A percentile compares a stretch with the other conserved stretches of the same genome.
Evolutionary conservation across 2,797 vertebrate species (phyloP).

Genomic region (Gambelia wislizenii): DNA sequence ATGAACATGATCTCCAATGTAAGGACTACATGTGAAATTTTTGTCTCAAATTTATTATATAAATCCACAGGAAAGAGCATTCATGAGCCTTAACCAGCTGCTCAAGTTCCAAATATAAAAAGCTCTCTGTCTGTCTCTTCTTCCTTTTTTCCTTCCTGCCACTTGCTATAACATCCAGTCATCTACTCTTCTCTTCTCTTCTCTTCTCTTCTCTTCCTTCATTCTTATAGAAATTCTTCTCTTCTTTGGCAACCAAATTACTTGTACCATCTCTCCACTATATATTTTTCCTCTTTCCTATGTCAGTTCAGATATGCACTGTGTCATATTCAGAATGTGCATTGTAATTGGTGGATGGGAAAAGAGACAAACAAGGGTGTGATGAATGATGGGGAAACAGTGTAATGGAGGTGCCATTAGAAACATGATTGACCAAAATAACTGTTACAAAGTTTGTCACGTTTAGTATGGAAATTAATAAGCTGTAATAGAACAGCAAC

Average conservation of each 20-base stretch:
- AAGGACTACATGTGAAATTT: background rate
- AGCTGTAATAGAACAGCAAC: background rate
- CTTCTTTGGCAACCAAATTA: background rate
- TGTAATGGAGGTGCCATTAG: background rate
- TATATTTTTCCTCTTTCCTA: background rate
- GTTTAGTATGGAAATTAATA: background rate
- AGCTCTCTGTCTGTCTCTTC: background rate
- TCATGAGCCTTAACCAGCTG: background rate
- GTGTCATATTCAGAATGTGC: background rate
- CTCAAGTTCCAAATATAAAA: background rate
- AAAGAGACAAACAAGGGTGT: background rate
- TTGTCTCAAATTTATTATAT: background rate
- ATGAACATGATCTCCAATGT: background rate
- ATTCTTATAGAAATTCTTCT: background rate
- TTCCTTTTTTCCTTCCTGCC: background rate
- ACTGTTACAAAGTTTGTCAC: too few relatives aligned
- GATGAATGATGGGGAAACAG: background rate
- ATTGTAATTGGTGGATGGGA: background rate
- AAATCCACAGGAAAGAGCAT: background rate
- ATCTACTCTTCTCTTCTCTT: background rate
- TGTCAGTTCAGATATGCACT: background rate
- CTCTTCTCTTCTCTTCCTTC: too few relatives aligned
- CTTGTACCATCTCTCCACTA: too few relatives aligned
- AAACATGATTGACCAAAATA: too few relatives aligned
- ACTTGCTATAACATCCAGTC: background rate